Evolutionary conservation across 2,888 invertebrate genomes (phyloP).

Genomic region (Phalangium opilio): DNA sequence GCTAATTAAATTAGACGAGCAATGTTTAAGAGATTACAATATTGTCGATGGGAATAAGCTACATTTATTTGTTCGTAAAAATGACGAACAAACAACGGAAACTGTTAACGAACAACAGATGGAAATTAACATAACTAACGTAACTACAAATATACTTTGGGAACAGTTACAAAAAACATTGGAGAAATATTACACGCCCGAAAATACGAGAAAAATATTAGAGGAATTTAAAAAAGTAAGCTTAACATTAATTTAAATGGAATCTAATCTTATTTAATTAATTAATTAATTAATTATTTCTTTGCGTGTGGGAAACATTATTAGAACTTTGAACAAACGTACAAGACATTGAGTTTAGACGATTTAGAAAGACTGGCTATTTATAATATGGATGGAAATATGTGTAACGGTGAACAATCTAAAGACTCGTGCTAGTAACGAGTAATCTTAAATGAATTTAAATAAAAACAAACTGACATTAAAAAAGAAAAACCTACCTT

Average conservation of each 20-base stretch:
- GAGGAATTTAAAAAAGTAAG: slow-evolving; percentile 20
- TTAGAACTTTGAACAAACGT: too few relatives aligned
- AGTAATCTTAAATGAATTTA: too few relatives aligned
- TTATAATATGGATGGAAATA: slow-evolving; percentile 9
- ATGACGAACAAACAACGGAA: neutral
- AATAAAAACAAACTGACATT: too few relatives aligned
- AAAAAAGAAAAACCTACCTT: too few relatives aligned
- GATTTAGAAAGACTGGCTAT: slow-evolving; percentile 21
- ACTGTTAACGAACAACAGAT: too few relatives aligned
- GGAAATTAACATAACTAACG: neutral
- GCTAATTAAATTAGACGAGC: slow-evolving; percentile 12
- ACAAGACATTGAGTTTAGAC: slow-evolving; percentile 15
- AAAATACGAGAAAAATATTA: slow-evolving; percentile 19
- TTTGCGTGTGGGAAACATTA: too few relatives aligned
- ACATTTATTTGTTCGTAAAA: slow-evolving; percentile 19
- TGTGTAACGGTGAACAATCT: too few relatives aligned
- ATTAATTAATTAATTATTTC: too few relatives aligned
- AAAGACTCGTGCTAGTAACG: too few relatives aligned
- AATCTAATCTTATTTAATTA: too few relatives aligned
- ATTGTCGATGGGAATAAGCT: slow-evolving; percentile 21
- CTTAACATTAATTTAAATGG: neutral
- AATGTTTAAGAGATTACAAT: slow-evolving; percentile 19
- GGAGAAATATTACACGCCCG: slow-evolving; percentile 18
- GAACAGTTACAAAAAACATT: slow-evolving; percentile 18
- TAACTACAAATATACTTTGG: slow-evolving; percentile 9